A percentile compares a stretch with the other conserved stretches of the same genome.
These are phyloP conservation scores for Setophaga petechia DNA, from an alignment of 2,113 vertebrate genomes.

Conservation along the genomic window DNA sequence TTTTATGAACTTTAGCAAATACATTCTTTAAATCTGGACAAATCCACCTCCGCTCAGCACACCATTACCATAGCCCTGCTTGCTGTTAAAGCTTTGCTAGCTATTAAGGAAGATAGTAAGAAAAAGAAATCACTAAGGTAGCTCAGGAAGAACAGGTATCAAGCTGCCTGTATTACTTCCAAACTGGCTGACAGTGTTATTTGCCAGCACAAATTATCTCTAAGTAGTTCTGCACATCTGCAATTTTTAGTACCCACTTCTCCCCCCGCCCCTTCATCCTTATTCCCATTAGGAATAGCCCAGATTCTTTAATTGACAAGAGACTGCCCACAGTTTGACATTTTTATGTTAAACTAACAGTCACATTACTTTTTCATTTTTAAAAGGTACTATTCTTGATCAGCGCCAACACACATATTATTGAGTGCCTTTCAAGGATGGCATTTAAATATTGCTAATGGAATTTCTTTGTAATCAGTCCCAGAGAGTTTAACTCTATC, in stretches of 20 bases:
- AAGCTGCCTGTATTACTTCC: constrained; percentile 33
- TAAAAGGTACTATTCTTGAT: constrained; percentile 70
- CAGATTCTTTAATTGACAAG: constrained; percentile 72
- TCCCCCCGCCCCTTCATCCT: not conserved
- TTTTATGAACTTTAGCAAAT: not conserved
- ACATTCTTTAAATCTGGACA: constrained; percentile 8
- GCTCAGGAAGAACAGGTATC: constrained; percentile 41
- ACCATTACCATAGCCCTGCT: not conserved
- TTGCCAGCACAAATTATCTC: constrained; percentile 64
- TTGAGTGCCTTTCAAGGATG: constrained; percentile 67
- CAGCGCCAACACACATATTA: constrained; percentile 70
- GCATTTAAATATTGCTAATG: constrained; percentile 76
- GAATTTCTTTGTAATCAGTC: constrained; percentile 75
- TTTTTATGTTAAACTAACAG: constrained; percentile 75
- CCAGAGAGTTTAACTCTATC: constrained; percentile 64
- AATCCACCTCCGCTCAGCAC: constrained; percentile 16
- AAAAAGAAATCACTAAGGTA: constrained; percentile 21
- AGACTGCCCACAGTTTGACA: constrained; percentile 73
- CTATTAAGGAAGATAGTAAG: not conserved
- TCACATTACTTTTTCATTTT: constrained; percentile 72
- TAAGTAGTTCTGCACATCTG: constrained; percentile 54
- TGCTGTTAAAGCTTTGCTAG: not conserved
- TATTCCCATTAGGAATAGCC: constrained; percentile 72
- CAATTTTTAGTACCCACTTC: constrained; percentile 50
- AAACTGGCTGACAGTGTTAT: constrained; percentile 49